A percentile compares a stretch with the other conserved stretches of the same genome.
Conservation (phyloP, 2,113 vertebrate species). For the Cryptomyrus ogoouensis region DNA sequence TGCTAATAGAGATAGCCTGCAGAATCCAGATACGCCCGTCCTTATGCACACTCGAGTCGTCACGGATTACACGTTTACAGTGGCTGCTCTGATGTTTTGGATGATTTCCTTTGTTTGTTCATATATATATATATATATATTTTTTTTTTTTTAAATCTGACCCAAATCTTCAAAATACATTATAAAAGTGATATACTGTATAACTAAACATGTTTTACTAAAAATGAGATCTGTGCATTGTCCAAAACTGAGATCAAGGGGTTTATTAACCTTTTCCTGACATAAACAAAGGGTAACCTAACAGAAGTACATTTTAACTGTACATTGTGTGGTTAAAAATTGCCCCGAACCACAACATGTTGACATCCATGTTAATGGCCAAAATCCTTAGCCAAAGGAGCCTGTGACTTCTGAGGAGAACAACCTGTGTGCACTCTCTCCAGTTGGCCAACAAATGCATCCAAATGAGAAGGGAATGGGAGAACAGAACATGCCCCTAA, state of each 20-base stretch:
- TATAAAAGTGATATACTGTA: background rate
- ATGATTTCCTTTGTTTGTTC: slow-evolving; percentile 8
- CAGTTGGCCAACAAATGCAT: background rate
- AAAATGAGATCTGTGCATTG: background rate
- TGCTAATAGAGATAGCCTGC: slow-evolving; percentile 22
- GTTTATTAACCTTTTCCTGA: background rate
- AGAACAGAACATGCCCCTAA: background rate
- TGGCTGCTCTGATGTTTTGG: background rate
- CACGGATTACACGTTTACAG: background rate
- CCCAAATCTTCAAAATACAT: background rate
- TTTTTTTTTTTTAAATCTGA: background rate
- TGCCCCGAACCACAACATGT: background rate
- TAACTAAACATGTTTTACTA: background rate
- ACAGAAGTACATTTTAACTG: background rate
- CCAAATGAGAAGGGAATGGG: background rate
- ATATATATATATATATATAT: background rate
- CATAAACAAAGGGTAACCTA: background rate
- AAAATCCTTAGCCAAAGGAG: background rate
- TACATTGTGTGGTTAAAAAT: background rate
- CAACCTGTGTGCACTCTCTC: background rate
- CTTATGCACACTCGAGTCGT: slow-evolving; percentile 2
- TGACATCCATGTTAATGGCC: background rate
- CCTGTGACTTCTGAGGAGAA: background rate
- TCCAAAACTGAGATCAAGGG: background rate
- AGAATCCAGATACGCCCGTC: slow-evolving; percentile 9